Base-by-base conservation (phyloP, 2,797 vertebrate genomes). In the Tadarida brasiliensis region DNA sequence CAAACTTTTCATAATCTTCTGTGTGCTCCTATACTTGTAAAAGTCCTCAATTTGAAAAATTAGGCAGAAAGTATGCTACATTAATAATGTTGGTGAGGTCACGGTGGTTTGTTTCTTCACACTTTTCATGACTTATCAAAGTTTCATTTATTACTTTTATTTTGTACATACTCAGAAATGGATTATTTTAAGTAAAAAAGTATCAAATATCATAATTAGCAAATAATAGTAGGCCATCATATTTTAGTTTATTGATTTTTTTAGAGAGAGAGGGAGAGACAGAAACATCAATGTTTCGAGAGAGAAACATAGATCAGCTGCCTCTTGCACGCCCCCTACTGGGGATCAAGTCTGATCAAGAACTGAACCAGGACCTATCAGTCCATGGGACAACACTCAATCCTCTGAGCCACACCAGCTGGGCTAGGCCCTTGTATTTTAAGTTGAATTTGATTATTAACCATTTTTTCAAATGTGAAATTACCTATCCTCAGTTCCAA, bases 401-500 rank as follows among this genome's bases (percentile, higher is more conserved):
- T 44, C 39, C 39, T 5, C 39, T 44, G 39, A 44, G 7, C 39
- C 39, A 44, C 7, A 44, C 39, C 5, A 44, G 39, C 39, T 44
- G 39, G 39, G 39, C 39, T 44, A 44, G 39, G 24, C 5, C 22
- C 17, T 94, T 7, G 1, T 80, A 71, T 85, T 88, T 91, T 81
- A 90, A 94, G 51, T 22, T 85, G 15, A 86, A 91, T 85, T 88
- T 91, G 35, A 74, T 47, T 91, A 65, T 65, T 59, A 93, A 47
- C 24, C n/a, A 73, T 24, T 83, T 89, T 78, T 61, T 61, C 11
- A 88, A 74, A 86, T 74, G 2, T 73, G 54, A 68, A 95, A 47
- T 7, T 70, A 89, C 17, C 26, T 70, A 61, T 28, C 15, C 28
- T 80, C 19, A 82, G 67, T 85, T 94, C 35, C 16, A 94, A 90